A percentile compares a stretch with the other conserved stretches of the same genome.
Conservation (phyloP, 1,140 invertebrate species). For the Drosophila burlai region DNA sequence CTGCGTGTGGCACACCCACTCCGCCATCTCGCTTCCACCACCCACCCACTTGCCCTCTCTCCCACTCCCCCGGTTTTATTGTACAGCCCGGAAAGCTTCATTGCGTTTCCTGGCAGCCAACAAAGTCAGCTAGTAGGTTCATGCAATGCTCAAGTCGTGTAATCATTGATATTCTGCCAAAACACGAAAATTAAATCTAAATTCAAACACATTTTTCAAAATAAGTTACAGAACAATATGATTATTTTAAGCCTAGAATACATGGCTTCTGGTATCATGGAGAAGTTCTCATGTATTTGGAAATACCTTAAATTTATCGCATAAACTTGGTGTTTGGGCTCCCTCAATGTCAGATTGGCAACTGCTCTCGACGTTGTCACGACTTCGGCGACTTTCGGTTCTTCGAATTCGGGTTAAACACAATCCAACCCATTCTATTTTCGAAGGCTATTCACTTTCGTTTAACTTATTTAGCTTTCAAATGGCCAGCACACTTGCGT, state of each 20-base stretch:
- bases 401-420: slow-evolving; percentile 45
- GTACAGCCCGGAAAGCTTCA: slow-evolving; percentile 58
- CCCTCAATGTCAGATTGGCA: slow-evolving; percentile 41
- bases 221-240: background rate
- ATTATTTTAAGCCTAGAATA: background rate
- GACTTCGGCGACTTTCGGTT: slow-evolving; percentile 10
- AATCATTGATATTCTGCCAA: background rate
- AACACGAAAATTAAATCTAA: background rate
- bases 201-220: background rate
- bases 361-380: slow-evolving; percentile 26
- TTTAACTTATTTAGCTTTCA: slow-evolving; percentile 46
- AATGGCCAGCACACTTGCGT: slow-evolving; percentile 28
- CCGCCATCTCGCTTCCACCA: slow-evolving; percentile 1
- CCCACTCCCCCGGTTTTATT: slow-evolving; percentile 9
- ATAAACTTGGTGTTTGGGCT: background rate
- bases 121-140: background rate
- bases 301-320: background rate
- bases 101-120: slow-evolving; percentile 49
- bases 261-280: too few species aligned
- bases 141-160: background rate
- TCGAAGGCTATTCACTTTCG: slow-evolving; percentile 73
- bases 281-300: background rate
- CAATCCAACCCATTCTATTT: slow-evolving; percentile 48
- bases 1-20: slow-evolving; percentile 25
- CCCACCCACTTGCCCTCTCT: slow-evolving; percentile 1